phyloP scores from a whole-genome alignment of 2,797 vertebrate species.

The Merluccius polli region DNA sequence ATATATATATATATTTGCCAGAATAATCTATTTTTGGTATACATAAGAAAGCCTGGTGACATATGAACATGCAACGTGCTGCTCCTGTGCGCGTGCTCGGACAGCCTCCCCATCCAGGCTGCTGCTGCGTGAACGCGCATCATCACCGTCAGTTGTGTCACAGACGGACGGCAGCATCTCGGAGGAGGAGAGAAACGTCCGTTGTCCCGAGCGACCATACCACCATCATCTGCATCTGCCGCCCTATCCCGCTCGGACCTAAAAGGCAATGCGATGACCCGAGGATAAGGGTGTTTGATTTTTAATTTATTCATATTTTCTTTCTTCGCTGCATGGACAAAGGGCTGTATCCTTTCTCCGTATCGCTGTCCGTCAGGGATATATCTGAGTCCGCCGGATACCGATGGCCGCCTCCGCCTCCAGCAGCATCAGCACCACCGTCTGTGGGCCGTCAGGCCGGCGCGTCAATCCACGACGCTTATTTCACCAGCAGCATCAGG shows the following conservation, averaged over 20 bases:
- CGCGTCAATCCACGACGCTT: slow-evolving; percentile 33
- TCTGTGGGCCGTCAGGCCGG: slow-evolving; percentile 50
- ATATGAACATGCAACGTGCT: too few species aligned
- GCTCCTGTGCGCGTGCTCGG: too few species aligned
- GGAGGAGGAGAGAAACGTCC: slow-evolving; percentile 34
- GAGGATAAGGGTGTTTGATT: slow-evolving; percentile 4
- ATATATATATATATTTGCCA: too few species aligned
- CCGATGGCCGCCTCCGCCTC: slow-evolving; percentile 43
- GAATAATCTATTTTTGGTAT: too few species aligned
- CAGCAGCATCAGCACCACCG: slow-evolving; percentile 30
- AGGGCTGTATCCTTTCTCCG: background rate
- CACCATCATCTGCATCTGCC: too few species aligned
- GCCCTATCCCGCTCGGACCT: background rate
- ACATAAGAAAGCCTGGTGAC: too few species aligned
- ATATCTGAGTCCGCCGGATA: slow-evolving; percentile 32
- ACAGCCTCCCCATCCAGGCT: slow-evolving; percentile 31
- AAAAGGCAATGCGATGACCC: background rate
- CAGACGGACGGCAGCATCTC: slow-evolving; percentile 5
- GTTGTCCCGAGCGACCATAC: slow-evolving; percentile 23
- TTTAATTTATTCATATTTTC: background rate
- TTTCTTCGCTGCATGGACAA: background rate
- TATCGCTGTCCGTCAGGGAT: background rate
- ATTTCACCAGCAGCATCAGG: slow-evolving; percentile 24
- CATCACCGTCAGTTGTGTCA: slow-evolving; percentile 31
- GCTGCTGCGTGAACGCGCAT: slow-evolving; percentile 44